These are phyloP conservation scores for Cheilosia vulpina DNA, from an alignment of 2,888 invertebrate species.

Conservation along the genomic window DNA sequence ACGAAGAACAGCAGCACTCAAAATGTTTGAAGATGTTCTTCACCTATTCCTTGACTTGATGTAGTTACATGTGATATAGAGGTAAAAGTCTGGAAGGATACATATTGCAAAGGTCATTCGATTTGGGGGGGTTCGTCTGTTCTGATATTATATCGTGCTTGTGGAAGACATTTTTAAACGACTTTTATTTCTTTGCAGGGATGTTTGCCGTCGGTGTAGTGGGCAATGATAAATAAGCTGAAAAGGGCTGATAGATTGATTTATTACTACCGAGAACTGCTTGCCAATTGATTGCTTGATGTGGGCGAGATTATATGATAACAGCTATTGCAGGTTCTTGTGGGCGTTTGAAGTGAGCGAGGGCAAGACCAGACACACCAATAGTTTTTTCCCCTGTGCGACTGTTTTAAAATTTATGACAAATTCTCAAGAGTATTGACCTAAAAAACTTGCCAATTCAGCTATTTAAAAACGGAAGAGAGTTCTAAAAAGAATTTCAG, in stretches of 20 bases:
- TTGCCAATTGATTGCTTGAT: conserved; percentile 52
- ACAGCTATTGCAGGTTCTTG: too few relatives aligned
- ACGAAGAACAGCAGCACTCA: conserved; percentile 39
- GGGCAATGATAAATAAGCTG: conserved; percentile 42
- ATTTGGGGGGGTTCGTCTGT: conserved; percentile 24
- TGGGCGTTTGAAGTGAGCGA: too few relatives aligned
- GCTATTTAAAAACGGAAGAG: too few relatives aligned
- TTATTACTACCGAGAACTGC: conserved; percentile 45
- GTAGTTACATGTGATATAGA: conserved; percentile 44
- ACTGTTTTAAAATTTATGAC: too few relatives aligned
- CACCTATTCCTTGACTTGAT: conserved; percentile 50
- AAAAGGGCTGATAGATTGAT: conserved; percentile 58
- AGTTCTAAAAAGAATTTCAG: too few relatives aligned
- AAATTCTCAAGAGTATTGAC: too few relatives aligned
- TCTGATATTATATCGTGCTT: conserved; percentile 29
- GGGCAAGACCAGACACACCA: too few relatives aligned
- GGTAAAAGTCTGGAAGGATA: conserved; percentile 20
- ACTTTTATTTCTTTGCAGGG: conserved; percentile 29
- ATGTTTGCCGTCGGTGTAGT: conserved; percentile 29
- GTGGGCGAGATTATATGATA: not conserved
- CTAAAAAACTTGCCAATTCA: too few relatives aligned
- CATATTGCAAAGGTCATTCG: conserved; percentile 54
- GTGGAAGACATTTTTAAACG: conserved; percentile 26
- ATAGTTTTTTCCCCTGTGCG: too few relatives aligned
- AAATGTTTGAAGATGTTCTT: conserved; percentile 58